Evolutionary conservation across 2,888 invertebrate genomes (phyloP).

Genomic region (Dolichomitus sp.): DNA sequence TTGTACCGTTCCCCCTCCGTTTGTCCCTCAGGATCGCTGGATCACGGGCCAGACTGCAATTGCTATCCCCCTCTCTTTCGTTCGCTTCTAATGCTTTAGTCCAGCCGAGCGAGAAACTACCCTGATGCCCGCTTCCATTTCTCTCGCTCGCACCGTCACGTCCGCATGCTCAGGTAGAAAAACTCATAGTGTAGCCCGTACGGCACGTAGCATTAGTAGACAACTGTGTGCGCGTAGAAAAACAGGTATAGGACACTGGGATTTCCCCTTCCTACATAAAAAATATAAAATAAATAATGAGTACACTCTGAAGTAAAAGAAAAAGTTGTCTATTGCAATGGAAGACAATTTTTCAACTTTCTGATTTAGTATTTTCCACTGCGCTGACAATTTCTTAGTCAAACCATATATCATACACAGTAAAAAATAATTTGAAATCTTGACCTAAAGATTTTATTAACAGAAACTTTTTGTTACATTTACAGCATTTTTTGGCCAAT

Average conservation of each 20-base stretch:
- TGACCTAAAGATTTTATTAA: too few relatives aligned
- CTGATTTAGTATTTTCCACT: background rate
- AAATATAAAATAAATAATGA: slow-evolving; percentile 28
- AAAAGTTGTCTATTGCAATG: background rate
- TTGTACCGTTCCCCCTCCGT: slow-evolving; percentile 27
- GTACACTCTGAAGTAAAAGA: background rate
- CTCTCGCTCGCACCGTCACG: slow-evolving; percentile 48
- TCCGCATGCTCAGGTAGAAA: slow-evolving; percentile 57
- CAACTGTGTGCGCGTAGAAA: slow-evolving; percentile 46
- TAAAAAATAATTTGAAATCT: too few relatives aligned
- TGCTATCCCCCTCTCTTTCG: slow-evolving; percentile 27
- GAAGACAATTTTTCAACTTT: background rate
- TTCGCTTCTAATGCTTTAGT: slow-evolving; percentile 38
- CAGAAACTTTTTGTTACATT: too few relatives aligned
- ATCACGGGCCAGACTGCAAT: slow-evolving; percentile 62
- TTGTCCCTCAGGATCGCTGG: slow-evolving; percentile 65
- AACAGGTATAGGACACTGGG: slow-evolving; percentile 59
- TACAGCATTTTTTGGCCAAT: too few relatives aligned
- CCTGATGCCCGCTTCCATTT: slow-evolving; percentile 61
- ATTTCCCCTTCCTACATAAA: slow-evolving; percentile 48
- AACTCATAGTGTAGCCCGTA: slow-evolving; percentile 34
- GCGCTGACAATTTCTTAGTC: background rate
- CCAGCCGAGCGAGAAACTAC: slow-evolving; percentile 58
- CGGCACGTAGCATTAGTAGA: slow-evolving; percentile 32
- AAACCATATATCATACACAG: too few relatives aligned